Percentiles rank a stretch among this genome's conserved stretches.
Conservation (phyloP, 2,888 invertebrate species). For the Tuberolachnus salignus region DNA sequence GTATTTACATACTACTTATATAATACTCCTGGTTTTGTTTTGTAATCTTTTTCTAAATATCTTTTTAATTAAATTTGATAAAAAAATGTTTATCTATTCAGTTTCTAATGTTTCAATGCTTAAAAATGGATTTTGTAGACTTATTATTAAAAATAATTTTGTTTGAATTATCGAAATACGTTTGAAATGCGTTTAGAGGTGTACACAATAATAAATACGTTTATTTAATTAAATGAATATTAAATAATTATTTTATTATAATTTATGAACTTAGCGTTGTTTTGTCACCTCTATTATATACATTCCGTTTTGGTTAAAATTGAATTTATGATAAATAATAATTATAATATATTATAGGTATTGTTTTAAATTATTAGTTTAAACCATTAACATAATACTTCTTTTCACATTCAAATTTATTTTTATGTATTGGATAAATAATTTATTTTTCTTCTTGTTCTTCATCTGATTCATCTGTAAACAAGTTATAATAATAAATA, state of each 20-base stretch:
- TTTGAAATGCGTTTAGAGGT: neutral
- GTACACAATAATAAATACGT: neutral
- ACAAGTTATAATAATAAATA: neutral
- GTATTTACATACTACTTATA: too few species aligned
- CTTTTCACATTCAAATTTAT: neutral
- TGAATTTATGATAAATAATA: neutral
- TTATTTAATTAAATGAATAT: too few species aligned
- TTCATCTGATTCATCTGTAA: conserved; percentile 43
- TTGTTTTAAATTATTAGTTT: neutral
- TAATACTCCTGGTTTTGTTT: too few species aligned
- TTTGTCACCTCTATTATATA: neutral
- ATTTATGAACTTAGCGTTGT: neutral
- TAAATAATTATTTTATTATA: neutral
- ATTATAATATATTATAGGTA: neutral
- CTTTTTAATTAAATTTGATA: too few species aligned
- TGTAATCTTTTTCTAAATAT: too few species aligned
- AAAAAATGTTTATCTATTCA: too few species aligned
- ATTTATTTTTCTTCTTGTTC: conserved; percentile 45
- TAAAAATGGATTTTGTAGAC: too few species aligned
- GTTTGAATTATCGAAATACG: neutral
- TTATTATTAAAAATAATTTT: neutral
- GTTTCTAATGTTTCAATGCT: too few species aligned
- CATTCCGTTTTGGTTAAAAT: neutral
- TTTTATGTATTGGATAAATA: neutral
- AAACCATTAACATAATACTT: neutral